Percentiles rank a stretch among this genome's conserved stretches.
phyloP scores from a whole-genome alignment of 2,113 vertebrate genomes.

The Poeciliopsis turrubarensis region DNA sequence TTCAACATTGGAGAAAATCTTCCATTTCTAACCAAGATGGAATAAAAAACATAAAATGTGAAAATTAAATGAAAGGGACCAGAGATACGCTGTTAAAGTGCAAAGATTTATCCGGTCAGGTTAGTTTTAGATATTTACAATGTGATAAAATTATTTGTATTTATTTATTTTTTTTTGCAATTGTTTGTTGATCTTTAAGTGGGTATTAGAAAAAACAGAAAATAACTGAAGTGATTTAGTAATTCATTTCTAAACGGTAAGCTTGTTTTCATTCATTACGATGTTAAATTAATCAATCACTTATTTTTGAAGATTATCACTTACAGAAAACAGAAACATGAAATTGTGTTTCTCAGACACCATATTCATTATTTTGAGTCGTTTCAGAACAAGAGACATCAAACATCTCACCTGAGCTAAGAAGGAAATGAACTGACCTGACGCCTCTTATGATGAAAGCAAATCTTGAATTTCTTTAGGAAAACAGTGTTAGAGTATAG shows the following conservation, averaged over 20 bases:
- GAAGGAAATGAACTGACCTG: too few species aligned
- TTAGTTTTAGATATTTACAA: neutral
- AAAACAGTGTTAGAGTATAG: too few species aligned
- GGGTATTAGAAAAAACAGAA: neutral
- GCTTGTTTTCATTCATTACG: too few species aligned
- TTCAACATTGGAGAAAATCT: neutral
- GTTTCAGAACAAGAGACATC: too few species aligned
- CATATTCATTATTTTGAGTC: too few species aligned
- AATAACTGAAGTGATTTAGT: neutral
- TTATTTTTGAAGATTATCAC: neutral
- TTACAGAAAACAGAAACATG: neutral
- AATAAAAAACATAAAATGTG: neutral
- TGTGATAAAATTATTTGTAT: neutral
- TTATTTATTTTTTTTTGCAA: neutral
- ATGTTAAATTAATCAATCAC: neutral
- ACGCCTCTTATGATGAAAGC: too few species aligned
- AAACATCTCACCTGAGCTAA: too few species aligned
- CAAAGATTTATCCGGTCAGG: neutral
- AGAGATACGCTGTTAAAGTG: neutral
- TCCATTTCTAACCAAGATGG: neutral
- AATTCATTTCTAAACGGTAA: neutral
- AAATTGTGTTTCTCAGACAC: neutral
- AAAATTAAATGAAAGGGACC: neutral
- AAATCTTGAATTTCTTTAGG: too few species aligned
- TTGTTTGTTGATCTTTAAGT: neutral